These are phyloP conservation scores for Adelosebastes latens DNA, from an alignment of 2,797 vertebrate species.

Conservation along the genomic window DNA sequence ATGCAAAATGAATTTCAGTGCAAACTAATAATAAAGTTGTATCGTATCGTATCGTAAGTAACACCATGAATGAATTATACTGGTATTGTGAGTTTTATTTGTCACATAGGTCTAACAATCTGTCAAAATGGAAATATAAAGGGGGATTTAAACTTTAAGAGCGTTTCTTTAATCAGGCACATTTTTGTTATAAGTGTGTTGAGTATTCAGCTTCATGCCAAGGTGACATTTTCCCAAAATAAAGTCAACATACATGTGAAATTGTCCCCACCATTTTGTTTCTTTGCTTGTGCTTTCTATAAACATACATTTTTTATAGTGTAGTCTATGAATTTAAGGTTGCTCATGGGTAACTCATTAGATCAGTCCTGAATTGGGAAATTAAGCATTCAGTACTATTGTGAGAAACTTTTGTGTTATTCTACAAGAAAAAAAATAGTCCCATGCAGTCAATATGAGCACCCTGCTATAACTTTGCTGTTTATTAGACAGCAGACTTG, in stretches of 20 bases:
- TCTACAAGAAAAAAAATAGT: constrained; percentile 30
- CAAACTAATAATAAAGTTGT: no score
- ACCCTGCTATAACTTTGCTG: constrained; percentile 42
- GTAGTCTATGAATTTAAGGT: not conserved
- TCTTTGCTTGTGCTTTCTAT: not conserved
- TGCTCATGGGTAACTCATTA: not conserved
- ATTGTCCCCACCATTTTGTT: not conserved
- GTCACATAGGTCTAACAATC: not conserved
- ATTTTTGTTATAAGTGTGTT: not conserved
- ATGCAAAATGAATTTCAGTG: no score
- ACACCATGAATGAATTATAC: no score
- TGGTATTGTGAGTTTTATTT: not conserved
- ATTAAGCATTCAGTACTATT: not conserved
- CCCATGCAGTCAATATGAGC: constrained; percentile 26
- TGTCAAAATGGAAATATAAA: not conserved
- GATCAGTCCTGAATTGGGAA: not conserved
- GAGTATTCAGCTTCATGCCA: not conserved
- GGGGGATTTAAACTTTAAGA: no score
- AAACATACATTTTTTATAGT: not conserved
- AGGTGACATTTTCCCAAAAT: not conserved
- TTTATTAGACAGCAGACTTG: constrained; percentile 67
- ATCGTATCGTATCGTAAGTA: no score
- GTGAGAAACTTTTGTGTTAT: constrained; percentile 52
- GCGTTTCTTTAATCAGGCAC: not conserved
- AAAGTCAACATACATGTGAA: not conserved